A percentile compares a stretch with the other conserved stretches of the same genome.
phyloP scores from a whole-genome alignment of 1,140 invertebrate genomes.

The Acromyrmex charruanus region DNA sequence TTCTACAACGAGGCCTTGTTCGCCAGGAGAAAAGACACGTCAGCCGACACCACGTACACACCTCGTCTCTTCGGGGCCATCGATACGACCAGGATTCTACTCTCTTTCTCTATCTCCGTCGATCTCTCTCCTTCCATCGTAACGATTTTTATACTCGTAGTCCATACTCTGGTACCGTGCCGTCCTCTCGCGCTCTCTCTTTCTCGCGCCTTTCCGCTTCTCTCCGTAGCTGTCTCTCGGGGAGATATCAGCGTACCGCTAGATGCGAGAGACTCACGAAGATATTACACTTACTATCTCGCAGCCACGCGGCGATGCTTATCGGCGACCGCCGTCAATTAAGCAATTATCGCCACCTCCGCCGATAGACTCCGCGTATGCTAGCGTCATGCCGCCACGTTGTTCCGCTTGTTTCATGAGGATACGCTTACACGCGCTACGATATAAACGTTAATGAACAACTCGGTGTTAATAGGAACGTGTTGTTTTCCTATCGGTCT shows the following conservation, averaged over 20 bases:
- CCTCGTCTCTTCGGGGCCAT: slow-evolving; percentile 76
- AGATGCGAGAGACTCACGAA: slow-evolving; percentile 28
- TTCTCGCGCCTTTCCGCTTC: neutral
- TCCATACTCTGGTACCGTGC: neutral
- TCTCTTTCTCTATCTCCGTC: slow-evolving; percentile 39
- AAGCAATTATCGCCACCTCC: slow-evolving; percentile 79
- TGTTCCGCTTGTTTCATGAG: slow-evolving; percentile 41
- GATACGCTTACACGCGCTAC: slow-evolving; percentile 29
- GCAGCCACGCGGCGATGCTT: slow-evolving; percentile 73
- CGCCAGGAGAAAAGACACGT: slow-evolving; percentile 81
- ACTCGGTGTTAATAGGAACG: slow-evolving; percentile 52
- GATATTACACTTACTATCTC: slow-evolving; percentile 69
- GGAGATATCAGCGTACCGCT: slow-evolving; percentile 33
- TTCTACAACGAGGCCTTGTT: slow-evolving; percentile 82
- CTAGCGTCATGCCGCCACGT: slow-evolving; percentile 65
- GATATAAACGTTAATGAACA: slow-evolving; percentile 53
- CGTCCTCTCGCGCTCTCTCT: neutral
- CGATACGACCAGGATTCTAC: slow-evolving; percentile 68
- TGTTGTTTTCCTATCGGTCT: slow-evolving; percentile 39
- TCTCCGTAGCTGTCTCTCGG: slow-evolving; percentile 3
- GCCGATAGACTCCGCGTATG: slow-evolving; percentile 39
- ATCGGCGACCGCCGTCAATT: slow-evolving; percentile 80
- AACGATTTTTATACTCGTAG: slow-evolving; percentile 37
- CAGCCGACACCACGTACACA: slow-evolving; percentile 76
- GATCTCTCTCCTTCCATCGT: neutral